A percentile compares a stretch with the other conserved stretches of the same genome.
These are phyloP conservation scores for Hydropsyche betteni DNA, from an alignment of 2,888 invertebrate genomes.

Conservation along the genomic window DNA sequence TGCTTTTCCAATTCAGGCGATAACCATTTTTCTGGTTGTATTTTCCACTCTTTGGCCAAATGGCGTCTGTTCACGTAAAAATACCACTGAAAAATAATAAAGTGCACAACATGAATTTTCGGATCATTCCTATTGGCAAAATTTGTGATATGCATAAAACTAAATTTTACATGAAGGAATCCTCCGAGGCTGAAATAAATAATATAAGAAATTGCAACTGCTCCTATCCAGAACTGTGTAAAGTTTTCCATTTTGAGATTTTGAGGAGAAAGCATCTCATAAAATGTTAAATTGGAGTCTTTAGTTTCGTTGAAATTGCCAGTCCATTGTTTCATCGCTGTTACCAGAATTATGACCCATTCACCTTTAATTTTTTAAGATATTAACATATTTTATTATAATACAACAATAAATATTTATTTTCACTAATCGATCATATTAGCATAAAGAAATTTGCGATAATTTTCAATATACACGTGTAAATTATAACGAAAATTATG, in stretches of 20 bases:
- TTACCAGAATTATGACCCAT: slow-evolving; percentile 73
- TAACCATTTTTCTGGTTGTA: slow-evolving; percentile 76
- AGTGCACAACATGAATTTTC: neutral
- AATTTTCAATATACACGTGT: no score
- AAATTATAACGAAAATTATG: no score
- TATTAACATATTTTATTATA: no score
- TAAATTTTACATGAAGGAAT: slow-evolving; percentile 68
- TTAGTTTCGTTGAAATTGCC: slow-evolving; percentile 59
- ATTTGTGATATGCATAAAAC: no score
- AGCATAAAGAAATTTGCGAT: no score
- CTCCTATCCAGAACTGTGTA: slow-evolving; percentile 61
- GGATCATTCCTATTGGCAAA: no score
- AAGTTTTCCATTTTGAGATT: slow-evolving; percentile 67
- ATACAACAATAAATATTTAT: no score
- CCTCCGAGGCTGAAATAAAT: slow-evolving; percentile 74
- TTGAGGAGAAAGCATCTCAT: slow-evolving; percentile 61
- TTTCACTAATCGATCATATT: no score
- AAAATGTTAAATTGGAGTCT: slow-evolving; percentile 53
- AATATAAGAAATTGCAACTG: slow-evolving; percentile 66
- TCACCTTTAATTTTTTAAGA: slow-evolving; percentile 61
- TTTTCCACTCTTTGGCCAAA: slow-evolving; percentile 74
- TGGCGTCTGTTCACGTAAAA: slow-evolving; percentile 73
- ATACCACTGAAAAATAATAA: slow-evolving; percentile 68
- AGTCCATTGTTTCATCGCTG: slow-evolving; percentile 68
- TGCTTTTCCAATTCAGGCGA: slow-evolving; percentile 73